Evolutionary conservation across 2,888 invertebrate genomes (phyloP).

Genomic region (Drosophila picticornis): DNA sequence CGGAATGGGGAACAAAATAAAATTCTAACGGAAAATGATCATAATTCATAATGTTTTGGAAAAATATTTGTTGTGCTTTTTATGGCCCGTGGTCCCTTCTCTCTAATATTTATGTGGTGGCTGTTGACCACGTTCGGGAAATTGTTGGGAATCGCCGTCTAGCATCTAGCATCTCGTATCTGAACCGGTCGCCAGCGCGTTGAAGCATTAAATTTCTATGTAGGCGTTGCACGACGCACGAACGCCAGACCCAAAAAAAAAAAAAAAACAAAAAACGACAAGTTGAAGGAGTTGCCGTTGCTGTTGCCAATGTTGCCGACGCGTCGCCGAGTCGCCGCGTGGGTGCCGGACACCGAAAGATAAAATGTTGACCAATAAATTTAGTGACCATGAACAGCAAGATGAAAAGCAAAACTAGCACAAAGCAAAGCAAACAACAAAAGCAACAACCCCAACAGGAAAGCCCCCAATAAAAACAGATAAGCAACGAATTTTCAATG

Average conservation of each 20-base stretch:
- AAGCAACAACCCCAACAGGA: conserved; percentile 49
- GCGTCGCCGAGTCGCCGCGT: conserved; percentile 36
- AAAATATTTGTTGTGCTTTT: conserved; percentile 31
- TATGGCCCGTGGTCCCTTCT: conserved; percentile 20
- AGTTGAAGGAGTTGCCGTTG: conserved; percentile 59
- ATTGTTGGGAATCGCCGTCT: conserved; percentile 34
- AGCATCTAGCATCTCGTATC: conserved; percentile 51
- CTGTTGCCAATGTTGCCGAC: conserved; percentile 18
- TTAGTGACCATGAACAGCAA: conserved; percentile 71
- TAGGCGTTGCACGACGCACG: conserved; percentile 58
- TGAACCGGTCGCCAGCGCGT: conserved; percentile 65
- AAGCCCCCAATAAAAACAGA: background rate
- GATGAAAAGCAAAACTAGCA: conserved; percentile 53
- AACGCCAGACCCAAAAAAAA: conserved; percentile 28
- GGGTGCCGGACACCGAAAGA: conserved; percentile 55
- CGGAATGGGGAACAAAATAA: conserved; percentile 14
- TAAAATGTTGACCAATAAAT: conserved; percentile 78
- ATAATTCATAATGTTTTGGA: conserved; percentile 60
- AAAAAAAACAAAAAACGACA: conserved; percentile 32
- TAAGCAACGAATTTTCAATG: conserved; percentile 27
- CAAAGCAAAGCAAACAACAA: conserved; percentile 23
- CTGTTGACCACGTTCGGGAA: conserved; percentile 56
- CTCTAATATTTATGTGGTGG: conserved; percentile 49
- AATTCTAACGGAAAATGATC: conserved; percentile 58
- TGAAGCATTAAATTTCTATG: conserved; percentile 76